Percentiles rank a stretch among this genome's conserved stretches.
Evolutionary conservation across 2,888 invertebrate genomes (phyloP).

Genomic region (Helicoverpa assulta): DNA sequence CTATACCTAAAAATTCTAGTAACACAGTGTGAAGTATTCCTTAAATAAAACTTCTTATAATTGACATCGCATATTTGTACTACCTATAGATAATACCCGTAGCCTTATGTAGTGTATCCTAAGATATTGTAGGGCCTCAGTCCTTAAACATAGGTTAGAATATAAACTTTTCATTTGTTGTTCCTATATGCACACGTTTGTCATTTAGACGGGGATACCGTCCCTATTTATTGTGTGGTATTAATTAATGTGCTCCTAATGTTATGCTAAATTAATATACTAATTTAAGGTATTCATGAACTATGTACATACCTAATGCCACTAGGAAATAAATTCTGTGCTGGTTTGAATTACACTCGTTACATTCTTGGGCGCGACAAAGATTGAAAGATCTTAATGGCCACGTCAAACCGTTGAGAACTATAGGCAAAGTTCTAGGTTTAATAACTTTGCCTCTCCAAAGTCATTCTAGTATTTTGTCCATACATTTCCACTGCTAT

Average conservation of each 20-base stretch:
- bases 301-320: no score
- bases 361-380: no score
- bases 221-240: conserved; percentile 18
- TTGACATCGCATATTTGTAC: conserved; percentile 21
- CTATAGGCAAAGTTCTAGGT: no score
- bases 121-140: conserved; percentile 28
- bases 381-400: no score
- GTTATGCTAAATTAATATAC: conserved; percentile 29
- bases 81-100: conserved; percentile 43
- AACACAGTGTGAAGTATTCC: not conserved
- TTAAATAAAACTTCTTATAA: conserved; percentile 15
- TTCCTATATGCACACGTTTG: conserved; percentile 48
- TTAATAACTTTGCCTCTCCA: no score
- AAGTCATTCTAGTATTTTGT: no score
- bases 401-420: no score
- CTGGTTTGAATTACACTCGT: no score
- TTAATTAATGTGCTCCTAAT: conserved; percentile 26
- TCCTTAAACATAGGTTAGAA: conserved; percentile 29
- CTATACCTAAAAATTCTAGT: no score
- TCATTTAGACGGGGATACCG: conserved; percentile 15
- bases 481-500: no score
- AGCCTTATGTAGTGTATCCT: conserved; percentile 59
- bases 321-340: no score
- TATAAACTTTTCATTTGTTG: conserved; percentile 33
- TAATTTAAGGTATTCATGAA: no score